phyloP scores from a whole-genome alignment of 2,113 vertebrate species.

The Bubo blakistoni region DNA sequence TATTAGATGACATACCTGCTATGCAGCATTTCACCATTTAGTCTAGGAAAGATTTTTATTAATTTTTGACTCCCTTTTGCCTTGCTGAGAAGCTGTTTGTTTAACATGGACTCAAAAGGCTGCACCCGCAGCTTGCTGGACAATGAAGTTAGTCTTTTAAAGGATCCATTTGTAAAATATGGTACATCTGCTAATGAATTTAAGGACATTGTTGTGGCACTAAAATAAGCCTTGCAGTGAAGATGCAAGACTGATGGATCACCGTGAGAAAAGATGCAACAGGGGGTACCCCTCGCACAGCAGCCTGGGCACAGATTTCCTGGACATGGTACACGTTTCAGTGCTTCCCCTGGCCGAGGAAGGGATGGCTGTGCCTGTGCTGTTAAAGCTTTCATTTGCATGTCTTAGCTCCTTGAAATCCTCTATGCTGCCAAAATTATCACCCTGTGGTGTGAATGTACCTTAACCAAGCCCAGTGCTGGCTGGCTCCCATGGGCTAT shows the following conservation, averaged over 20 bases:
- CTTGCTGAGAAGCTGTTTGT: background rate
- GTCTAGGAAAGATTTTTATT: background rate
- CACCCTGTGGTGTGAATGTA: background rate
- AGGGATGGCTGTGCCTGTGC: background rate
- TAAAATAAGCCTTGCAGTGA: background rate
- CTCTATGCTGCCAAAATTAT: background rate
- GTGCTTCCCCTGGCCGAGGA: background rate
- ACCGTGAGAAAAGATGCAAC: background rate
- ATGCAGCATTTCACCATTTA: background rate
- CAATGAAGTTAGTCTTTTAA: background rate
- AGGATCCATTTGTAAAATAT: background rate
- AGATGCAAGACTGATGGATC: background rate
- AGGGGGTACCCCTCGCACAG: background rate
- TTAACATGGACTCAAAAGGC: background rate
- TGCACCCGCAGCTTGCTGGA: background rate
- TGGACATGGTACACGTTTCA: rapidly evolving
- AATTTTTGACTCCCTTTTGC: background rate
- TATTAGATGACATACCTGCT: background rate
- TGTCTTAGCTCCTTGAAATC: background rate
- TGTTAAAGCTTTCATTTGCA: background rate
- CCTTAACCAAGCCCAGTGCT: background rate
- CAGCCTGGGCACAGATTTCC: background rate
- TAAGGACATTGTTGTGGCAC: background rate
- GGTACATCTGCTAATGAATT: background rate
- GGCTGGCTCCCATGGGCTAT: background rate